Evolutionary conservation across 2,888 invertebrate genomes (phyloP).

Genomic region (Apotomis turbidana): DNA sequence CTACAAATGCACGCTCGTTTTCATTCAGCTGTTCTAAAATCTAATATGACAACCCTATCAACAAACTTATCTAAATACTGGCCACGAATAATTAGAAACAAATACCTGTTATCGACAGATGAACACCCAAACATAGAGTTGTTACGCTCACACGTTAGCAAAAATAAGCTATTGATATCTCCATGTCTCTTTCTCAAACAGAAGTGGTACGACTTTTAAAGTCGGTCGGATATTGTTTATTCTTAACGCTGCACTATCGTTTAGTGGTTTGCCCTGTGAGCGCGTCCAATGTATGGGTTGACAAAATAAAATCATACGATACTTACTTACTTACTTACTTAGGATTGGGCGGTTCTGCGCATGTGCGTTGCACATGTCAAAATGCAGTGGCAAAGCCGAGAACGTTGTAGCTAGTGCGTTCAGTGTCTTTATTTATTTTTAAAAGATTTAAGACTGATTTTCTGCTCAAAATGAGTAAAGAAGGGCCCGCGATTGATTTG

Average conservation of each 20-base stretch:
- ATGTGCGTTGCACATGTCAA: slow-evolving; percentile 29
- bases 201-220: slow-evolving; percentile 7
- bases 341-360: slow-evolving; percentile 8
- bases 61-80: slow-evolving; percentile 28
- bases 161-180: background rate
- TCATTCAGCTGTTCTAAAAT: background rate
- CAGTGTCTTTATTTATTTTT: slow-evolving; percentile 44
- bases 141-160: slow-evolving; percentile 16
- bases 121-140: slow-evolving; percentile 5
- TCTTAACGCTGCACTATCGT: slow-evolving; percentile 34
- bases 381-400: slow-evolving; percentile 27
- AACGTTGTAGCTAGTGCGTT: slow-evolving; percentile 11
- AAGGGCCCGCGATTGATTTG: slow-evolving; percentile 56
- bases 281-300: slow-evolving; percentile 28
- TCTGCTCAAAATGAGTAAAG: slow-evolving; percentile 59
- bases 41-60: slow-evolving; percentile 10
- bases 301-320: background rate
- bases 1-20: background rate
- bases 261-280: slow-evolving; percentile 24
- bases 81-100: slow-evolving; percentile 11
- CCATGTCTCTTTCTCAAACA: slow-evolving; percentile 18
- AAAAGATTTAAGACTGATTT: slow-evolving; percentile 48
- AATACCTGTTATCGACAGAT: slow-evolving; percentile 9
- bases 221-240: slow-evolving; percentile 33
- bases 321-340: no score